Base-by-base conservation (phyloP, 2,888 invertebrate species). In the Lagria hirta region DNA sequence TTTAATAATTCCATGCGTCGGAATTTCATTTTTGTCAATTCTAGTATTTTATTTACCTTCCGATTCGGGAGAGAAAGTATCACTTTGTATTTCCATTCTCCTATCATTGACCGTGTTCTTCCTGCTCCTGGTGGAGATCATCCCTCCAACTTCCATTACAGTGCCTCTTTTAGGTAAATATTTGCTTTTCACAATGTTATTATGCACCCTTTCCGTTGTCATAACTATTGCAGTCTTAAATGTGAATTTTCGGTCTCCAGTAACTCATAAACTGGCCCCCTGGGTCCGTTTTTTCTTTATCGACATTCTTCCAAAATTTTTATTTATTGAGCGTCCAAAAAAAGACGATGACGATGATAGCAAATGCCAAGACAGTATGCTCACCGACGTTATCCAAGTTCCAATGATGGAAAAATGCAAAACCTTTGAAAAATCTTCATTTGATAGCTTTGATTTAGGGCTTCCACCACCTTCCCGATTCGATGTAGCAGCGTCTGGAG, bases 41-140 rank as follows among this genome's bases (percentile, higher is more conserved):
- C 79, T 99, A 51, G 97, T 97, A 52, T 98, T 98, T 76, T 98
- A 98, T 73, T 77, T 98, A 61, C 98, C 98, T 46, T 93, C 94
- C 54, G 96, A 97, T 75, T 94, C 94, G 34, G 97, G 97, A 55
- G 97, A 98, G 75, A 97, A 97, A 73, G 93, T 97, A 61, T 95
- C 96, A 50, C 83, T 98, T 53, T 95, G 95, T 72, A 93, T 94
- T 66, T 93, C 92, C 55, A 93, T 94, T 70, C 79, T 94, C 50
- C 84, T 94, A 40, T 94, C 94, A 58, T 77, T 94, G 67, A 94
- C 93, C 65, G 93, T 94, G 78, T 94, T 94, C 79, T 93, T 94
- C 78, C 79, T 94, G 66, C 79, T 94, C 60, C 78, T 95, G 69
- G 92, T 89, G 65, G 94, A 94, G 77, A 94, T 93, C 70, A 94